Conservation (phyloP, 2,888 invertebrate species). For the Trichogramma evanescens region DNA sequence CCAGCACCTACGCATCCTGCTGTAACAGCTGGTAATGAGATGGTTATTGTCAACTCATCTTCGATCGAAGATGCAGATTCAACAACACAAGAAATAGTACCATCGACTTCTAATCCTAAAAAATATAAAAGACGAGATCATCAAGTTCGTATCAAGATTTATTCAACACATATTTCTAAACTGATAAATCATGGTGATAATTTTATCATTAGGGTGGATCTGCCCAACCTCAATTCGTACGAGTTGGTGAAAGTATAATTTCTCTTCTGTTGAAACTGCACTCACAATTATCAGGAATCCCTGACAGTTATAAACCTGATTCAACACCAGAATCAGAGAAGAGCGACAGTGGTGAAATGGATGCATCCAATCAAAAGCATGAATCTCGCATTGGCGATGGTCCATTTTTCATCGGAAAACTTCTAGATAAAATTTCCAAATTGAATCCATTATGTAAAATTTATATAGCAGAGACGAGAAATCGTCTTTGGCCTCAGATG, state of each 20-base stretch:
- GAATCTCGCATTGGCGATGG: constrained; percentile 71
- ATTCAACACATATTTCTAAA: not conserved
- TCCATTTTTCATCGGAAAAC: constrained; percentile 73
- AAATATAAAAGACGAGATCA: constrained; percentile 36
- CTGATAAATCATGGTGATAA: not conserved
- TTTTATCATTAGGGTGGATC: constrained; percentile 27
- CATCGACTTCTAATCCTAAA: constrained; percentile 42
- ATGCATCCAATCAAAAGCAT: constrained; percentile 16
- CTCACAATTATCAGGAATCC: constrained; percentile 75
- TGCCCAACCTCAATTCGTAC: constrained; percentile 47
- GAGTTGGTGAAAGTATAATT: constrained; percentile 81
- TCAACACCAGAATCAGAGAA: constrained; percentile 35
- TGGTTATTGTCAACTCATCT: constrained; percentile 37
- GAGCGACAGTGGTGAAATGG: constrained; percentile 27
- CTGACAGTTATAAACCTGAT: constrained; percentile 66
- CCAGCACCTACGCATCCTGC: constrained; percentile 41
- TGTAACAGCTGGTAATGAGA: constrained; percentile 47
- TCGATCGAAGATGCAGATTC: constrained; percentile 23
- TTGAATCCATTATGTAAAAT: constrained; percentile 65
- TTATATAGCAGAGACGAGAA: constrained; percentile 64
- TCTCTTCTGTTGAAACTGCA: constrained; percentile 83
- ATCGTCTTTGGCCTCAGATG: constrained; percentile 73
- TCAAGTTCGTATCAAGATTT: constrained; percentile 28
- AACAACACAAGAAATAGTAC: constrained; percentile 37
- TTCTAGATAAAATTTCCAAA: constrained; percentile 68